These are phyloP conservation scores for Rhagonycha lutea DNA, from an alignment of 2,888 invertebrate genomes.

Conservation along the genomic window DNA sequence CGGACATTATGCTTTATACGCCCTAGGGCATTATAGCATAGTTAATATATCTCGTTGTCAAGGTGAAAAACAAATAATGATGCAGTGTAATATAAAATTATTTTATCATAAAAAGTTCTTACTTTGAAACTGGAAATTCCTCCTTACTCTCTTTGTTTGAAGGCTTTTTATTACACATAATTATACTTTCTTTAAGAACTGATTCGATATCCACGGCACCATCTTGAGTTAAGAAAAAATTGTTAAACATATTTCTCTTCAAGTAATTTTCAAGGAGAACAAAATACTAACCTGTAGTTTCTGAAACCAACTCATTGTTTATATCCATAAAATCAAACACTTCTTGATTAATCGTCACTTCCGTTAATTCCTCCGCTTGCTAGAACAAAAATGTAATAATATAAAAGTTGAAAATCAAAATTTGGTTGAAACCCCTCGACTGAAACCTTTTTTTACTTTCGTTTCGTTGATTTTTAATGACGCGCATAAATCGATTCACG, in stretches of 20 bases:
- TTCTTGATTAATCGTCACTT: not conserved
- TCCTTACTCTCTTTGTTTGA: not conserved
- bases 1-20: too few species aligned
- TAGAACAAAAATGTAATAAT: not conserved
- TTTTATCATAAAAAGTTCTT: not conserved
- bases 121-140: not conserved
- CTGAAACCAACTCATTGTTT: not conserved
- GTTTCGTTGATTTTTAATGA: too few species aligned
- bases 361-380: not conserved
- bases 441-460: too few species aligned
- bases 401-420: not conserved
- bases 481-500: too few species aligned
- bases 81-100: too few species aligned
- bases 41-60: too few species aligned
- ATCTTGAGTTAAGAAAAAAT: not conserved
- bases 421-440: too few species aligned
- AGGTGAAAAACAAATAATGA: too few species aligned
- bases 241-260: not conserved
- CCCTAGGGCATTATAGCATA: too few species aligned
- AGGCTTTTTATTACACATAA: not conserved
- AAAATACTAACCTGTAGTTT: not conserved
- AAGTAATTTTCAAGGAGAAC: not conserved
- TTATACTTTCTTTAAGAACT: not conserved
- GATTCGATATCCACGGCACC: not conserved
- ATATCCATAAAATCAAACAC: not conserved